Evolutionary conservation across 2,888 invertebrate genomes (phyloP).

Genomic region (Pemphredon lugubris): DNA sequence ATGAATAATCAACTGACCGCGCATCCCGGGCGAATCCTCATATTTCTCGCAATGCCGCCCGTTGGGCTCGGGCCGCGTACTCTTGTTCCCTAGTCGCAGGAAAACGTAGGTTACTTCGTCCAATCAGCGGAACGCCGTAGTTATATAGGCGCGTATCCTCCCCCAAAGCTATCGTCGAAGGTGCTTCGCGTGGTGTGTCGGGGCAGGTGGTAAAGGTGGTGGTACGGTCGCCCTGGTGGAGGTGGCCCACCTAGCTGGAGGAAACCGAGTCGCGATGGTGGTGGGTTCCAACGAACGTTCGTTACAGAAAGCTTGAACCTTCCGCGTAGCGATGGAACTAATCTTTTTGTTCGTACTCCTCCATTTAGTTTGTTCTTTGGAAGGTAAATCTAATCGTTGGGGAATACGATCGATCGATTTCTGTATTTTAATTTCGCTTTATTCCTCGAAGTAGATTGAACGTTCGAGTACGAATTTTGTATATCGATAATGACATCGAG

Average conservation of each 20-base stretch:
- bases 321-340: conserved; percentile 36
- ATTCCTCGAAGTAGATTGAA: no score
- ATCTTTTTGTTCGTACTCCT: background rate
- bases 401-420: background rate
- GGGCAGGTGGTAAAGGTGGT: conserved; percentile 62
- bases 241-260: conserved; percentile 42
- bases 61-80: conserved; percentile 75
- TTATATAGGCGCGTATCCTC: conserved; percentile 80
- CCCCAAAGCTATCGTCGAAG: conserved; percentile 61
- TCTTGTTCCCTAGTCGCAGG: conserved; percentile 76
- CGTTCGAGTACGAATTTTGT: no score
- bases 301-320: conserved; percentile 34
- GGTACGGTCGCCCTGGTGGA: conserved; percentile 46
- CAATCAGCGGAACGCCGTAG: conserved; percentile 80
- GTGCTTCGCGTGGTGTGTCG: conserved; percentile 39
- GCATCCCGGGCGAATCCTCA: conserved; percentile 79
- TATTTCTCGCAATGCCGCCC: conserved; percentile 76
- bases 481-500: no score
- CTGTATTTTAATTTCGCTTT: background rate
- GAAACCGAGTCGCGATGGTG: conserved; percentile 34
- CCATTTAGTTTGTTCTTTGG: background rate
- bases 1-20: conserved; percentile 74
- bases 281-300: conserved; percentile 21
- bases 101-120: conserved; percentile 79
- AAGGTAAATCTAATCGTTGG: background rate